phyloP scores from a whole-genome alignment of 2,888 invertebrate genomes.

The Odontocolon sp. region DNA sequence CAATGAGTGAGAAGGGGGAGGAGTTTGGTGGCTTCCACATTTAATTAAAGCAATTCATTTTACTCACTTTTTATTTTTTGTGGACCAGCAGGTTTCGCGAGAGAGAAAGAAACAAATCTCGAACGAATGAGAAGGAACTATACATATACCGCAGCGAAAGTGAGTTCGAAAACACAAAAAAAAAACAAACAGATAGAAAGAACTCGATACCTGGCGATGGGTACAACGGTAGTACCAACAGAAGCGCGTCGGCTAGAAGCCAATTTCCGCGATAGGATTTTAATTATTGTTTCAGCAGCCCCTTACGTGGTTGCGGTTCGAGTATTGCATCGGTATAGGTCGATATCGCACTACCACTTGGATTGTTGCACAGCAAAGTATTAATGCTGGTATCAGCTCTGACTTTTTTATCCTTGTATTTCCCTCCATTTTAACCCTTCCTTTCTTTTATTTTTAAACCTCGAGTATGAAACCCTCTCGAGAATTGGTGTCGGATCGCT shows the following conservation, averaged over 20 bases:
- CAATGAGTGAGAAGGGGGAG: conserved; percentile 30
- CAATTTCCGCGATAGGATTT: conserved; percentile 59
- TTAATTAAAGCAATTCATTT: conserved; percentile 73
- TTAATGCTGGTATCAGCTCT: no score
- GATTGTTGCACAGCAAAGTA: no score
- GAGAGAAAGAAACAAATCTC: conserved; percentile 7
- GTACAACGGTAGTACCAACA: conserved; percentile 43
- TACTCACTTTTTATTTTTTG: conserved; percentile 53
- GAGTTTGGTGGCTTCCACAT: conserved; percentile 61
- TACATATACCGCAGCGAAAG: conserved; percentile 10
- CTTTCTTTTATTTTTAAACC: no score
- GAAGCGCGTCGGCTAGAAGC: conserved; percentile 39
- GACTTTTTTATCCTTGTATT: no score
- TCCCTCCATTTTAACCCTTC: no score
- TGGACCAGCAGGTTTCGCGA: conserved; percentile 36
- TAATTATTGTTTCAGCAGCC: conserved; percentile 49
- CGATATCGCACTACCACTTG: no score
- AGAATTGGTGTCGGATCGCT: no score
- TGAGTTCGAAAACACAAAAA: conserved; percentile 7
- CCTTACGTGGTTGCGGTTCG: not conserved
- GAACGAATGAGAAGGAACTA: not conserved
- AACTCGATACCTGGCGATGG: conserved; percentile 41
- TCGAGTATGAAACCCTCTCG: no score
- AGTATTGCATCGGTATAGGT: not conserved
- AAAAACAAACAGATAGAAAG: conserved; percentile 32